Percentiles rank a stretch among this genome's conserved stretches.
phyloP scores from a whole-genome alignment of 2,888 invertebrate species.

The Coenonympha glycerion region DNA sequence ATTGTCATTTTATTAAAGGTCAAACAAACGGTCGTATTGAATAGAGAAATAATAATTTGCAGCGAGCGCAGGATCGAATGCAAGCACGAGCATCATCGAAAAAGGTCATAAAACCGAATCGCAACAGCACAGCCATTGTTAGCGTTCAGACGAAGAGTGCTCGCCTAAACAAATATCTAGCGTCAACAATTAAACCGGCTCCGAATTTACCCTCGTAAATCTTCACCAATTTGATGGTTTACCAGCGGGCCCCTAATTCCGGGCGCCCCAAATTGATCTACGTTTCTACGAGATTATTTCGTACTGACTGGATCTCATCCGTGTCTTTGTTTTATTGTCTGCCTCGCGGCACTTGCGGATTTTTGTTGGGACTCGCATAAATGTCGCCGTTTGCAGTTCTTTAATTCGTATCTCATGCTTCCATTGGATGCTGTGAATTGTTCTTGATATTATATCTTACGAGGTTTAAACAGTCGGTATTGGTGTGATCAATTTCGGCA shows the following conservation, averaged over 20 bases:
- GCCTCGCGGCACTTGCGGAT: constrained; percentile 15
- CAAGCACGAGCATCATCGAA: constrained; percentile 20
- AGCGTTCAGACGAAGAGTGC: constrained; percentile 27
- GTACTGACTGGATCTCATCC: constrained; percentile 43
- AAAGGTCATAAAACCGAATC: constrained; percentile 15
- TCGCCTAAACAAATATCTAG: constrained; percentile 28
- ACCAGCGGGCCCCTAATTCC: constrained; percentile 40
- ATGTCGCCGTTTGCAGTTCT: constrained; percentile 4
- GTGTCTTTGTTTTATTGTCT: constrained; percentile 34
- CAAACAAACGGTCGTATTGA: neutral
- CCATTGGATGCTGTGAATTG: neutral
- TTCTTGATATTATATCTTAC: too few species aligned
- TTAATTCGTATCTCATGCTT: neutral
- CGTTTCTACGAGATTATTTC: constrained; percentile 47
- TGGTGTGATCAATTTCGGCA: too few species aligned
- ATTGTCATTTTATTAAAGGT: constrained; percentile 7
- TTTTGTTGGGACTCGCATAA: constrained; percentile 18
- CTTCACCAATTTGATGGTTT: constrained; percentile 43
- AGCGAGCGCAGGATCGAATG: constrained; percentile 19
- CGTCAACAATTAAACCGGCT: constrained; percentile 29
- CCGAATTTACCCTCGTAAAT: constrained; percentile 41
- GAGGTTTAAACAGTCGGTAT: too few species aligned
- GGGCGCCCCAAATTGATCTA: constrained; percentile 47
- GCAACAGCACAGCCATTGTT: constrained; percentile 23
- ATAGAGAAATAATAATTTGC: constrained; percentile 15